Conservation (phyloP, 1,140 invertebrate genomes). For the Euura saliciscinereae region DNA sequence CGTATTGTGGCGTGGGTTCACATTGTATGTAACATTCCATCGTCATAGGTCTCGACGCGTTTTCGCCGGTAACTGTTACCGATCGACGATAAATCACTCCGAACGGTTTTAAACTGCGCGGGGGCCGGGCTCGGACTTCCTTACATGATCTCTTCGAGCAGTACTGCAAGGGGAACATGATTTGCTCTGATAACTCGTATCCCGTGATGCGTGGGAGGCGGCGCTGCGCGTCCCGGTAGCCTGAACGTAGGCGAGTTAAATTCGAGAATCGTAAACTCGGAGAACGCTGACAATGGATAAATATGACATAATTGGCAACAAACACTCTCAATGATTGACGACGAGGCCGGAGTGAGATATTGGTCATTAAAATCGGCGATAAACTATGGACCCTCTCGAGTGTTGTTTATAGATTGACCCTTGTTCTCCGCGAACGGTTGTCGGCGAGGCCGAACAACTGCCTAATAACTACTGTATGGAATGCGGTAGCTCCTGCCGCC, state of each 20-base stretch:
- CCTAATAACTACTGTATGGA: conserved; percentile 3
- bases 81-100: not conserved
- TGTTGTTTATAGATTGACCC: not conserved
- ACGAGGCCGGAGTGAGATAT: no score
- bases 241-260: no score
- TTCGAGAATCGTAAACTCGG: no score
- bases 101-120: no score
- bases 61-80: not conserved
- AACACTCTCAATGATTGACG: no score
- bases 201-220: conserved; percentile 54
- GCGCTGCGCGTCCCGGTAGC: no score
- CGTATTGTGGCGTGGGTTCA: no score
- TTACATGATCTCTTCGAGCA: no score
- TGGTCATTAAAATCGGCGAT: no score
- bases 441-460: not conserved
- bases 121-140: not conserved
- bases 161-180: conserved; percentile 11
- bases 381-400: not conserved
- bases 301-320: no score
- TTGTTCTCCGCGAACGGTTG: not conserved
- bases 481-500: not conserved
- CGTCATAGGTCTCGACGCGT: not conserved
- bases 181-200: conserved; percentile 16
- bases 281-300: no score
- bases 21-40: not conserved